Percentiles rank a stretch among this genome's conserved stretches.
Conservation (phyloP, 2,888 invertebrate species). For the Drosophila trichaetosa region DNA sequence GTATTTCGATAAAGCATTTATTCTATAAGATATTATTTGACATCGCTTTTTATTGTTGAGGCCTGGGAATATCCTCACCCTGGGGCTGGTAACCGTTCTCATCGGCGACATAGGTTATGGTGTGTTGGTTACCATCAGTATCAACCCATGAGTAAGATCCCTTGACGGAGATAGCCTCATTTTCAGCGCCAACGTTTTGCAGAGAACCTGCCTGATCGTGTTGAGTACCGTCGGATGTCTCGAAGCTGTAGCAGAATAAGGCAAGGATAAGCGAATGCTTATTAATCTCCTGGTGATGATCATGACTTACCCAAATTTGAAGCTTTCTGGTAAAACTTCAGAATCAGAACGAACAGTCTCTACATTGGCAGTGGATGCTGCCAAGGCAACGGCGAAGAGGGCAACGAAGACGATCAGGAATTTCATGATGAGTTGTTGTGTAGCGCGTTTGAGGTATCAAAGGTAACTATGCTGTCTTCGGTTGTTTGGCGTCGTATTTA, state of each 20-base stretch:
- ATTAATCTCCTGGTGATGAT: not conserved
- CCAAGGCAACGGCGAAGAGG: slow-evolving; percentile 67
- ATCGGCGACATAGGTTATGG: slow-evolving; percentile 78
- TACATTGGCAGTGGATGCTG: slow-evolving; percentile 28
- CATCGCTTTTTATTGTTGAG: not conserved
- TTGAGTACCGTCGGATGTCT: slow-evolving; percentile 72
- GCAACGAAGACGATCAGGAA: slow-evolving; percentile 69
- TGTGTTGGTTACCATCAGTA: no score
- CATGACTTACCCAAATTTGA: slow-evolving; percentile 81
- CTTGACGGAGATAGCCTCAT: no score
- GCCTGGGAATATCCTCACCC: slow-evolving; percentile 58
- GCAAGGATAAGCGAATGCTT: slow-evolving; percentile 8
- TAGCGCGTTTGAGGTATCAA: slow-evolving; percentile 41
- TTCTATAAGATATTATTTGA: slow-evolving; percentile 36
- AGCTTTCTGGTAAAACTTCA: slow-evolving; percentile 80
- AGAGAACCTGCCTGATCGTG: no score
- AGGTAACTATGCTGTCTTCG: slow-evolving; percentile 22
- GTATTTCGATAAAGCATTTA: slow-evolving; percentile 49
- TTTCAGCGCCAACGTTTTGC: no score
- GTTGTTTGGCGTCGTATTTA: slow-evolving; percentile 26
- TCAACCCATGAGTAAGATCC: no score
- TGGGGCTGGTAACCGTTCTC: slow-evolving; percentile 86
- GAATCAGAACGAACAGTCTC: not conserved
- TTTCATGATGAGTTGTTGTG: slow-evolving; percentile 59
- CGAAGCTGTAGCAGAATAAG: slow-evolving; percentile 12